phyloP scores from a whole-genome alignment of 2,113 vertebrate genomes.

The Laticauda laticaudata region DNA sequence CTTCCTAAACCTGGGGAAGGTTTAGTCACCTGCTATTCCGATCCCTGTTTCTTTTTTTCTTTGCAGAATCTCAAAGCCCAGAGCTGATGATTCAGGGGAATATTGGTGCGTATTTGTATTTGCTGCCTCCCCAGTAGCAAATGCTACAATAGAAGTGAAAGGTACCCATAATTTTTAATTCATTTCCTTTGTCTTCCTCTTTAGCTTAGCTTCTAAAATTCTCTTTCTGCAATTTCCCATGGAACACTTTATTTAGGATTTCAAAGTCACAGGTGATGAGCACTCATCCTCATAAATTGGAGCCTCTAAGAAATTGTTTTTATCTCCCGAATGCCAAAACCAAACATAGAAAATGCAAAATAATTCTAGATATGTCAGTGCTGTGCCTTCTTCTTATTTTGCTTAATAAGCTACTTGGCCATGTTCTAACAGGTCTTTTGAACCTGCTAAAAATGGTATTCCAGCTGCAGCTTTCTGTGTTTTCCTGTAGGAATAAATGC shows the following conservation, averaged over 20 bases:
- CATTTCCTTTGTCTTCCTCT: not conserved
- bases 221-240: not conserved
- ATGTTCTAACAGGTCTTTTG: not conserved
- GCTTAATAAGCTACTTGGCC: too few relatives aligned
- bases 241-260: not conserved
- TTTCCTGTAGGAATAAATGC: not conserved
- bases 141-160: constrained; percentile 97
- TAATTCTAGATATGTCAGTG: not conserved
- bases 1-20: too few relatives aligned
- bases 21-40: not conserved
- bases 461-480: not conserved
- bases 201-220: constrained; percentile 1
- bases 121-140: constrained; percentile 83
- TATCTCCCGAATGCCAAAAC: not conserved
- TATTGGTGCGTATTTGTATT: constrained; percentile 96
- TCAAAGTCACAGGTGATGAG: not conserved
- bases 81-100: constrained; percentile 91
- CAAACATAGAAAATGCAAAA: not conserved
- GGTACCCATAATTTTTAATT: constrained; percentile 72
- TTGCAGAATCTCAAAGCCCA: constrained; percentile 86
- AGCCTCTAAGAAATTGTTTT: not conserved
- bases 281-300: not conserved
- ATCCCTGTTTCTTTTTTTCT: constrained; percentile 45
- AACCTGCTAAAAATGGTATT: not conserved
- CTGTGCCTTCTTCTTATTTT: not conserved